These are phyloP conservation scores for Ophioninae sp. DNA, from an alignment of 2,888 invertebrate species.

Conservation along the genomic window DNA sequence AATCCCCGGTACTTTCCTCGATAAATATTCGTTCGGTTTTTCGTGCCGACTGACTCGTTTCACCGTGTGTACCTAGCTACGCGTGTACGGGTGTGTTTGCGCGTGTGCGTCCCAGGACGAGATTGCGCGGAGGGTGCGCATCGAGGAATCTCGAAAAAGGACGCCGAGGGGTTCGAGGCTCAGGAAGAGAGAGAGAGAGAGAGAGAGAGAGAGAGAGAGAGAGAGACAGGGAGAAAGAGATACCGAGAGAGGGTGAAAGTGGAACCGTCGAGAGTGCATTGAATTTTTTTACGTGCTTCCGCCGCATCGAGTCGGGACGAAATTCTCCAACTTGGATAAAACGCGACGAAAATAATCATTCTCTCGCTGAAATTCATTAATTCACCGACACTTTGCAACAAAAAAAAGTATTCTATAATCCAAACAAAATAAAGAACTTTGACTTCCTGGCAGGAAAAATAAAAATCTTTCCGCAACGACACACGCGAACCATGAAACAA, in stretches of 20 bases:
- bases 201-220: conserved; percentile 29
- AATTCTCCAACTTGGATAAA: not conserved
- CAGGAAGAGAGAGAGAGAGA: conserved; percentile 29
- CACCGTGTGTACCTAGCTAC: too few species aligned
- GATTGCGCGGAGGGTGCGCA: conserved; percentile 23
- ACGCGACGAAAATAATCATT: not conserved
- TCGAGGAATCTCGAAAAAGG: conserved; percentile 12
- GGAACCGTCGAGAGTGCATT: not conserved
- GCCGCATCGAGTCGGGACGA: not conserved
- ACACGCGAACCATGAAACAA: too few species aligned
- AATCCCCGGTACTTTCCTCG: not conserved
- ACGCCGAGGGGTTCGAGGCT: not conserved
- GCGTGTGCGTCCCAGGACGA: conserved; percentile 27
- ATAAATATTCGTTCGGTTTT: conserved; percentile 5
- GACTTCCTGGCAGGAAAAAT: too few species aligned
- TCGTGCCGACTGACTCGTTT: not conserved
- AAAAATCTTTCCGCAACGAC: too few species aligned
- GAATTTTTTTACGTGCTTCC: conserved; percentile 11
- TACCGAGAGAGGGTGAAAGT: conserved; percentile 26
- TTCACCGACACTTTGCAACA: not conserved
- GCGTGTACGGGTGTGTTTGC: conserved; percentile 9
- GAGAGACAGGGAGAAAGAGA: conserved; percentile 21
- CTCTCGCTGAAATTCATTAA: not conserved
- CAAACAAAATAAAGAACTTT: too few species aligned
- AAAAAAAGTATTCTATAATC: not conserved